Evolutionary conservation across 2,888 invertebrate species (phyloP).

Genomic region (Megastigmus dorsalis): DNA sequence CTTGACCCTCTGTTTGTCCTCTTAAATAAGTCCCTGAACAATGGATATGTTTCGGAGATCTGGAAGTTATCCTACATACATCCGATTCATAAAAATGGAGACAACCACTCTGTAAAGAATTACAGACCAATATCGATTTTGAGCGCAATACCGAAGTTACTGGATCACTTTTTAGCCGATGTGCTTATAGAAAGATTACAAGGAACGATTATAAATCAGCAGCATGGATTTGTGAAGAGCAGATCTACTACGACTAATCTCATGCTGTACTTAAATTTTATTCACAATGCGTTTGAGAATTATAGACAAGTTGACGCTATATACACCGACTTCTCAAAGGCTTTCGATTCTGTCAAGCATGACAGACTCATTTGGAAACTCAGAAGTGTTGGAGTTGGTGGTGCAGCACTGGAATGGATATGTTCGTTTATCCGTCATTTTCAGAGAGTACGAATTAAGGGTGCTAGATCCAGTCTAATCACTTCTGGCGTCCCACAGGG

Average conservation of each 20-base stretch:
- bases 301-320: conserved; percentile 42
- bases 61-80: conserved; percentile 33
- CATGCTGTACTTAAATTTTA: conserved; percentile 33
- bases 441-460: no score
- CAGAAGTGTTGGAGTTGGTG: neutral
- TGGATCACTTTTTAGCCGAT: conserved; percentile 21
- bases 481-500: neutral
- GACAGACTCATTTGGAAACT: neutral
- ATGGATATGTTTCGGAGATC: conserved; percentile 8
- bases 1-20: conserved; percentile 20
- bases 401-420: neutral
- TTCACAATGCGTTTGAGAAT: neutral
- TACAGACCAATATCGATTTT: conserved; percentile 38
- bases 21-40: conserved; percentile 20
- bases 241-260: conserved; percentile 46
- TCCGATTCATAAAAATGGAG: conserved; percentile 37
- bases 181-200: neutral
- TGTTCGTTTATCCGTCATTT: no score
- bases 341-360: conserved; percentile 40
- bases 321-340: conserved; percentile 48
- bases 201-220: conserved; percentile 15
- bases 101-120: conserved; percentile 20
- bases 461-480: no score
- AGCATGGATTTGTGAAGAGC: conserved; percentile 44
- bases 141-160: conserved; percentile 34